These are phyloP conservation scores for Hermaeophaga mercurialis DNA, from an alignment of 2,888 invertebrate genomes.

Conservation along the genomic window DNA sequence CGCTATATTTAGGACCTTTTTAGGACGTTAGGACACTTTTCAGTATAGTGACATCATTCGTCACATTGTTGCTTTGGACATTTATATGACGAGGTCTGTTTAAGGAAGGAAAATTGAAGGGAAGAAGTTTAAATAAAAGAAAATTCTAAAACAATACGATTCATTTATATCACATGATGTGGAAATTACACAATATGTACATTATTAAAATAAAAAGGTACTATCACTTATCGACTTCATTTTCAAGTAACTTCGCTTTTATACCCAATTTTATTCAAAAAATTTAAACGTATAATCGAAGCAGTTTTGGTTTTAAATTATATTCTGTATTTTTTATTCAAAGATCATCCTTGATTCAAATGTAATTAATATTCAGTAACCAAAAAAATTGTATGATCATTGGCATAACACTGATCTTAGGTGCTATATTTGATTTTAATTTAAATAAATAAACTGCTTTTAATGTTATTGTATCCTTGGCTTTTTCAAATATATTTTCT, in stretches of 20 bases:
- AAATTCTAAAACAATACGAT: conserved; percentile 38
- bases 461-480: too few relatives aligned
- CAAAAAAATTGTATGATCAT: too few relatives aligned
- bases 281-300: too few relatives aligned
- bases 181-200: conserved; percentile 46
- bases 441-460: too few relatives aligned
- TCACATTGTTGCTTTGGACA: not conserved
- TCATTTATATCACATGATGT: conserved; percentile 48
- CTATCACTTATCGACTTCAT: conserved; percentile 34
- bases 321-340: too few relatives aligned
- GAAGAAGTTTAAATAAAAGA: conserved; percentile 6
- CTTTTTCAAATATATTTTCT: too few relatives aligned
- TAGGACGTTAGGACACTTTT: not conserved
- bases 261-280: too few relatives aligned
- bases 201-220: conserved; percentile 43
- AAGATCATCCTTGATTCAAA: too few relatives aligned
- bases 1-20: not conserved
- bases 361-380: too few relatives aligned
- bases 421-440: too few relatives aligned
- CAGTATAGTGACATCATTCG: not conserved
- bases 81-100: not conserved
- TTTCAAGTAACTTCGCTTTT: conserved; percentile 12
- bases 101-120: not conserved
- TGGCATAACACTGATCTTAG: too few relatives aligned
- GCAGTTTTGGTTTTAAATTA: too few relatives aligned